Conservation (phyloP, 1,140 invertebrate genomes). For the Cephus cinctus region DNA sequence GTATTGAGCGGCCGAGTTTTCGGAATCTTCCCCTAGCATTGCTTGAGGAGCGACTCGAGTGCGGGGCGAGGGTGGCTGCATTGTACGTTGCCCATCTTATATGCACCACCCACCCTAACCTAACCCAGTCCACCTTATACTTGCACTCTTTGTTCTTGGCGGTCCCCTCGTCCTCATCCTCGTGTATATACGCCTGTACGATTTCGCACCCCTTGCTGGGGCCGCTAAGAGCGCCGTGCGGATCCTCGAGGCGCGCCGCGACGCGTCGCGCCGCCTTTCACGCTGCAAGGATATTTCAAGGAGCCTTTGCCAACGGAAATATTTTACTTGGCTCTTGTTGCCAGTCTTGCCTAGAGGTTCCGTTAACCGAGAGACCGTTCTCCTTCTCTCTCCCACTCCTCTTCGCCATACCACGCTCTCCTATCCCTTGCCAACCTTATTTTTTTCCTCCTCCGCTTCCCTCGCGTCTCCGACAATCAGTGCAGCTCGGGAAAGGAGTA, state of each 20-base stretch:
- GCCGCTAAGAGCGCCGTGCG: constrained; percentile 12
- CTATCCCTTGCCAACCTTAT: no score
- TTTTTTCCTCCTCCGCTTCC: constrained; percentile 4
- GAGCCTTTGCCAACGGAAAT: no score
- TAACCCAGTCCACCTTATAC: constrained; percentile 36
- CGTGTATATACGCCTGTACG: constrained; percentile 31
- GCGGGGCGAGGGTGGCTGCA: constrained; percentile 39
- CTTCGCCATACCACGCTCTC: constrained; percentile 11
- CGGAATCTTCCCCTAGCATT: constrained; percentile 40
- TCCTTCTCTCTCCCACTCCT: no score
- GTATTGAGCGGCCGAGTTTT: constrained; percentile 46
- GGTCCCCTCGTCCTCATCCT: constrained; percentile 11
- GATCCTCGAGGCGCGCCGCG: constrained; percentile 27
- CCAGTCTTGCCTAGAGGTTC: no score
- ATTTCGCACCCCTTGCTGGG: constrained; percentile 36
- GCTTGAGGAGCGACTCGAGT: constrained; percentile 43
- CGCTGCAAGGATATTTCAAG: constrained; percentile 35
- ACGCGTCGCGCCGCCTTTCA: no score
- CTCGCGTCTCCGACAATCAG: not conserved
- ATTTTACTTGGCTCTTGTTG: no score
- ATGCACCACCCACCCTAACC: constrained; percentile 39
- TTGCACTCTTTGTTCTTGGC: constrained; percentile 42
- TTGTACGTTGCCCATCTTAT: constrained; percentile 47
- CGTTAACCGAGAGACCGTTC: no score
- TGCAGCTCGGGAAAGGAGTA: not conserved